These are phyloP conservation scores for Anthopleura sola DNA, from an alignment of 64 coral and sea anemone species.

Conservation along the genomic window DNA sequence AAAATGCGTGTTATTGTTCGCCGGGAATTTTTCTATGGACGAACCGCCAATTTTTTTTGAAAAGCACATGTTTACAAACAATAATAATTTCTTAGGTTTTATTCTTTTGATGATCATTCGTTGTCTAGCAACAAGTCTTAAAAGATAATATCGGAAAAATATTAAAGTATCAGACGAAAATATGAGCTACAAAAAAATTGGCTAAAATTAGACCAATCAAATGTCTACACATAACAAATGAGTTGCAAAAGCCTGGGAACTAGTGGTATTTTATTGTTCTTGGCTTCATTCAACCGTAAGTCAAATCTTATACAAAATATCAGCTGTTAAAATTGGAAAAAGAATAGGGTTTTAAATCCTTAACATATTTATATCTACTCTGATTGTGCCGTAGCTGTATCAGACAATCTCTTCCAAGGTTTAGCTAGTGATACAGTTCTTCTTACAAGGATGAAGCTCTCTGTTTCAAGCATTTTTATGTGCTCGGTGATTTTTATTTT, in stretches of 20 bases:
- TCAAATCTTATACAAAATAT: background rate
- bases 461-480: background rate
- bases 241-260: background rate
- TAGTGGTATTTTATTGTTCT: conserved; percentile 7
- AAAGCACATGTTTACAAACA: background rate
- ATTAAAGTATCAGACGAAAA: background rate
- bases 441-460: background rate
- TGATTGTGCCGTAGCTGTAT: background rate
- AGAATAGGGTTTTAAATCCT: background rate
- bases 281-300: background rate
- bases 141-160: background rate
- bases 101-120: background rate
- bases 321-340: background rate
- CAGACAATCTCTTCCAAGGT: background rate
- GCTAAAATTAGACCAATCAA: conserved; percentile 32
- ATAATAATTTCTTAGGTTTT: background rate
- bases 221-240: conserved; percentile 28
- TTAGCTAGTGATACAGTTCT: background rate
- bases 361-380: background rate
- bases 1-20: background rate
- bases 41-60: no score
- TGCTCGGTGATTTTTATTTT: background rate
- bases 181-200: background rate
- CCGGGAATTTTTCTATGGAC: no score
- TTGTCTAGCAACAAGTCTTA: no score